Base-by-base conservation (phyloP, 2,888 invertebrate genomes). In the Flexamia atlantica region DNA sequence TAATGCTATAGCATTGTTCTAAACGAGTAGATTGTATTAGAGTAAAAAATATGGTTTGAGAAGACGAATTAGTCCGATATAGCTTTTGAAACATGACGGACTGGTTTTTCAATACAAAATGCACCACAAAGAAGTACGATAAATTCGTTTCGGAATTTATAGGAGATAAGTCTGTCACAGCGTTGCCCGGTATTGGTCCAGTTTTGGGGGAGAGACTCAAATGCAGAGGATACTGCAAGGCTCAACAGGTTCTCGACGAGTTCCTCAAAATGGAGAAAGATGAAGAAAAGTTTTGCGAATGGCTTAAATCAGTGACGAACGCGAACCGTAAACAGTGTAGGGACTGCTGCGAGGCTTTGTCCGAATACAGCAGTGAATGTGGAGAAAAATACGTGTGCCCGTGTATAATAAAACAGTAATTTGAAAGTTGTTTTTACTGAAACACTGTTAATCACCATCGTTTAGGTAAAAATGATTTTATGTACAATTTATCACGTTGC, bases 231-330 rank as follows among this genome's bases (percentile, higher is more conserved):
- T 28, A 14, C 17, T 64, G 30, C 64, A 14, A 28, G 14, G 64
- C 64, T 14, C 17, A 30, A 9, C 64, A 64, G 30, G 64, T 64
- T 9, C 28, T 28, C 1, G 64, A 25, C 30, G 28, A 64, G 28
- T 64, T 64, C 28, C 28, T 64, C 28, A 64, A 30, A 30, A 28
- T 64, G 64, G 30, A 64, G 28, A 25, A 64, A n/a, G 30, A 64
- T 30, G 30, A 28, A 64, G 30, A 1, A 3, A 30, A 5, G 64
- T 64, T 64, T 30, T 30, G 30, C 28, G 1, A n/a, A 1, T 64
- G 64, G 64, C 28, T 64, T 4, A 64, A 64, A 17, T 28, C 10
- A 1, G 17, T 64, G 64, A 28, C 28, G 14, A 14, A 64, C 64
- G 64, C 64, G 14, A 64, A 64, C 64, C 0, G 30, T 17, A 64